Base-by-base conservation (phyloP, 2,113 vertebrate species). In the Asarcornis scutulata region DNA sequence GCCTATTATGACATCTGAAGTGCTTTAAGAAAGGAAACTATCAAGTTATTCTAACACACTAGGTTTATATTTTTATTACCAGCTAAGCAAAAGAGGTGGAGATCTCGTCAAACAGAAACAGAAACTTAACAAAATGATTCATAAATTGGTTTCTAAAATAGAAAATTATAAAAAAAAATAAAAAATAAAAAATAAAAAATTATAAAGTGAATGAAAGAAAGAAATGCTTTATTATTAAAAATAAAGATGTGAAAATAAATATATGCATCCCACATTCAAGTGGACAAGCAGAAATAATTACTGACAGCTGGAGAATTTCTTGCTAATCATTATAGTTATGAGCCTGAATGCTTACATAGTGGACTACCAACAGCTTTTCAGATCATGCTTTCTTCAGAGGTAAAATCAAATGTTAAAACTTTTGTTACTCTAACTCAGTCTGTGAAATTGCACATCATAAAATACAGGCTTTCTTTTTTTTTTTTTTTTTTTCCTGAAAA, bases 321-420 rank as follows among this genome's bases (percentile, higher is more conserved):
- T 71, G 31, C 8, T 88, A n/a, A 46, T 92, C 94, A 31, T 18
- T 81, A 32, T 38, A 90, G 48, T n/a, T 34, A 69, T 63, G 20
- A 87, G 5, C 21, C 31, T 71, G 26, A 63, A 53, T 27, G 64
- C 46, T 71, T 34, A 64, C 29, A 50, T 6, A 80, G 83, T 46
- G 7, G 52, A 81, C 7, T 76, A 60, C 22, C 76, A 90, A 32
- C 15, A 85, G 31, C 20, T 94, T n/a, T 74, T 74, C 62, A 74
- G 36, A 78, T 71, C 31, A 32, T 17, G 6, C 7, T 67, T 89
- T 62, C 73, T 91, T 87, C 44, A 87, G 53, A 95, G 34, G 31
- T 66, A 83, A 91, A 94, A 95, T 60, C 18, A 79, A 88, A 72
- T 50, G 48, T 91, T 63, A 90, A 92, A 94, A 90, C 14, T 89